phyloP scores from a whole-genome alignment of 2,888 invertebrate species.

The Drosophila demipolita region DNA sequence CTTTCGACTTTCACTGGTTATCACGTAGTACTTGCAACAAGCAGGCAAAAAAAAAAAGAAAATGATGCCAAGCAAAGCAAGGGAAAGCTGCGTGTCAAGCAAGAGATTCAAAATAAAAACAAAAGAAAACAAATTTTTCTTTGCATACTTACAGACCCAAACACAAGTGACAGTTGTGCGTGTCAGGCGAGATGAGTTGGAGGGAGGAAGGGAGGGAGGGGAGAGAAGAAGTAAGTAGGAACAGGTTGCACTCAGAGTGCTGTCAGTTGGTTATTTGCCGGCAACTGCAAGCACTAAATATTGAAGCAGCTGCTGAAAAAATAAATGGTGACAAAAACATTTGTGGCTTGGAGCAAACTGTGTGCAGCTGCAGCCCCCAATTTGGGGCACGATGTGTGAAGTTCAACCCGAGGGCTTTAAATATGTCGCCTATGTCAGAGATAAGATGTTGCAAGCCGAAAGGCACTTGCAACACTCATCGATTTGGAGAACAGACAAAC shows the following conservation, averaged over 20 bases:
- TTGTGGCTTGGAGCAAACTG: slow-evolving; percentile 18
- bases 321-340: slow-evolving; percentile 39
- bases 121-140: slow-evolving; percentile 45
- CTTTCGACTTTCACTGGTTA: slow-evolving; percentile 53
- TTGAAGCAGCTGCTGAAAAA: slow-evolving; percentile 26
- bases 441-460: slow-evolving; percentile 38
- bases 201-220: background rate
- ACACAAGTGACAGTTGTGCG: slow-evolving; percentile 70
- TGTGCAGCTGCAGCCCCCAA: background rate
- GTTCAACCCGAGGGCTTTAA: slow-evolving; percentile 31
- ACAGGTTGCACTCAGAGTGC: slow-evolving; percentile 12
- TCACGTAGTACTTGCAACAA: slow-evolving; percentile 28
- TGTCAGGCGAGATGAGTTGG: slow-evolving; percentile 36
- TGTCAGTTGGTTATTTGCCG: slow-evolving; percentile 32
- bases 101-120: slow-evolving; percentile 24
- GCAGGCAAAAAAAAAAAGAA: background rate
- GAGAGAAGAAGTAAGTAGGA: background rate
- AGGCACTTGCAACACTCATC: slow-evolving; percentile 28
- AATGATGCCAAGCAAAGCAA: slow-evolving; percentile 2
- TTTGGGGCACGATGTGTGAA: background rate
- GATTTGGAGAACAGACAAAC: slow-evolving; percentile 34
- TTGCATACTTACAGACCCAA: slow-evolving; percentile 62
- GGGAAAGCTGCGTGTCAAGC: slow-evolving; percentile 28
- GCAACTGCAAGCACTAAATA: slow-evolving; percentile 20
- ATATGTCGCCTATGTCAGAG: slow-evolving; percentile 30